Evolutionary conservation across 2,888 invertebrate species (phyloP).

Genomic region (Anorthoa munda): DNA sequence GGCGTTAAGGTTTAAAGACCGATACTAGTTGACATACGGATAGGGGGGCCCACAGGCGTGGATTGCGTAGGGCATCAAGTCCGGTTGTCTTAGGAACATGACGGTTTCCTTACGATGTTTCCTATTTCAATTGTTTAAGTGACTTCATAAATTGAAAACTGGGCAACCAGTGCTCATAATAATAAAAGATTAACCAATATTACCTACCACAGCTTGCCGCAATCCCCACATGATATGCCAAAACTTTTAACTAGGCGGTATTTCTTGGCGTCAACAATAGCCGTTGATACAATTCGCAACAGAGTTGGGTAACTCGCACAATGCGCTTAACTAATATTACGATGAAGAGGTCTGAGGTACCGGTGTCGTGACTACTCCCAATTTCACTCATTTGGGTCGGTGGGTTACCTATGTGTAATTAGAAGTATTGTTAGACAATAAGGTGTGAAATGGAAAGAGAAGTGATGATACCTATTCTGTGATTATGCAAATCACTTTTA

Average conservation of each 20-base stretch:
- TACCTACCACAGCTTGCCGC: slow-evolving; percentile 17
- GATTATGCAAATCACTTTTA: too few relatives aligned
- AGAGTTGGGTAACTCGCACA: slow-evolving; percentile 51
- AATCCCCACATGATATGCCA: slow-evolving; percentile 58
- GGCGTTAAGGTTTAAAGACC: too few relatives aligned
- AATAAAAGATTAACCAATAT: slow-evolving; percentile 11
- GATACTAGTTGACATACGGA: too few relatives aligned
- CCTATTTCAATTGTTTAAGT: too few relatives aligned
- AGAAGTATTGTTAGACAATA: slow-evolving; percentile 27
- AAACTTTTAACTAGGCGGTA: slow-evolving; percentile 57
- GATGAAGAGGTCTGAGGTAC: slow-evolving; percentile 5
- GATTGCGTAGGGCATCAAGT: too few relatives aligned
- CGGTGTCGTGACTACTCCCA: slow-evolving; percentile 47
- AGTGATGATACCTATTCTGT: background rate
- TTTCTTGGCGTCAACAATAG: slow-evolving; percentile 52
- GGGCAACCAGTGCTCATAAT: background rate
- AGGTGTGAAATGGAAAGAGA: background rate
- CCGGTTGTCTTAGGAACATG: too few relatives aligned
- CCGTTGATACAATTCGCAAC: slow-evolving; percentile 55
- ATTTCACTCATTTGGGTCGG: slow-evolving; percentile 61
- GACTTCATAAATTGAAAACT: too few relatives aligned
- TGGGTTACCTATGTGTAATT: slow-evolving; percentile 39
- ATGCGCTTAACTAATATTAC: slow-evolving; percentile 46
- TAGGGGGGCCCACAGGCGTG: too few relatives aligned
- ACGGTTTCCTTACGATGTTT: too few relatives aligned